Conservation (phyloP, 2,113 vertebrate species). For the Dromaius novaehollandiae region DNA sequence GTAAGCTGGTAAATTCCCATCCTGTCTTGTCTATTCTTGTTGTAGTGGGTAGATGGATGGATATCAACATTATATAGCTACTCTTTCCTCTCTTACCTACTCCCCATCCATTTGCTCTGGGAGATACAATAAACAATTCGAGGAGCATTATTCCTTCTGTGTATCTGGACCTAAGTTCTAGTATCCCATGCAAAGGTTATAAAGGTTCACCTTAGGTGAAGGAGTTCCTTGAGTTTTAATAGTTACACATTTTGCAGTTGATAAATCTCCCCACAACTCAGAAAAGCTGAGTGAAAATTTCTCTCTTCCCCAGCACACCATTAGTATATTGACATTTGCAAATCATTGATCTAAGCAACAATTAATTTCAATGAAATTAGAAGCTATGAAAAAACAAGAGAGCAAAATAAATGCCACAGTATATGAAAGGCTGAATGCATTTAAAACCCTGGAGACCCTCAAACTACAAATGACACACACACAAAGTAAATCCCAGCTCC, state of each 20-base stretch:
- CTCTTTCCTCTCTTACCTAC: not conserved
- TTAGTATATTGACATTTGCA: not conserved
- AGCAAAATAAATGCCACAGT: slow-evolving; percentile 32
- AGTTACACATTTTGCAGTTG: not conserved
- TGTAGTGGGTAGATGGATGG: no score
- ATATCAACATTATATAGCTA: no score
- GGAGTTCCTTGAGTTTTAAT: not conserved
- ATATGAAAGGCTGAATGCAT: not conserved
- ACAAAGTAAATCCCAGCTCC: slow-evolving; percentile 4
- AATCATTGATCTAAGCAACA: slow-evolving; percentile 5
- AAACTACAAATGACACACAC: not conserved
- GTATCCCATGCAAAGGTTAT: not conserved
- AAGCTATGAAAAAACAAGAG: not conserved
- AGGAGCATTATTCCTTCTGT: not conserved
- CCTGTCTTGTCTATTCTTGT: not conserved
- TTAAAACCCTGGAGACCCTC: slow-evolving; percentile 23
- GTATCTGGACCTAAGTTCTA: not conserved
- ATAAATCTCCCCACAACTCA: not conserved
- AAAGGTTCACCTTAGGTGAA: not conserved
- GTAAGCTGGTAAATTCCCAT: not conserved
- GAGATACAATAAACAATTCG: not conserved
- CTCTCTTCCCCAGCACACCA: not conserved
- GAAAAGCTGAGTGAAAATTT: not conserved
- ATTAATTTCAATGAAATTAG: slow-evolving; percentile 44
- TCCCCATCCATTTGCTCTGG: not conserved